phyloP scores from a whole-genome alignment of 2,113 vertebrate species.

The Rhagologus leucostigma region DNA sequence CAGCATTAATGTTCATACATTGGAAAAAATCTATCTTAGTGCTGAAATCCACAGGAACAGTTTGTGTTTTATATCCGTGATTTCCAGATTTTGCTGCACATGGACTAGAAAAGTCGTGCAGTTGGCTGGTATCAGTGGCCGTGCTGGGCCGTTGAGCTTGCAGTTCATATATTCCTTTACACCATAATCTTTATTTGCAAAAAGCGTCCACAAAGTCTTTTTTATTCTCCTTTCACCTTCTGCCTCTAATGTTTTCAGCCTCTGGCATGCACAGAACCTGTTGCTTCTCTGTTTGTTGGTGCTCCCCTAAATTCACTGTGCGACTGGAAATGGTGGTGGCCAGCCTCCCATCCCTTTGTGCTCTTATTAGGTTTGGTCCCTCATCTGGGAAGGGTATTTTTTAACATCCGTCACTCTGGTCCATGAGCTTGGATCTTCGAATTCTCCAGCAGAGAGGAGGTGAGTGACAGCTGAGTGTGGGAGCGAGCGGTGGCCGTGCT shows the following conservation, averaged over 20 bases:
- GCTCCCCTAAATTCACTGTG: not conserved
- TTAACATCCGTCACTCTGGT: not conserved
- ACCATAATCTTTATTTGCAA: not conserved
- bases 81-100: not conserved
- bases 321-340: not conserved
- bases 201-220: not conserved
- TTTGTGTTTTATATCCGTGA: not conserved
- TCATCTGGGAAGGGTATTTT: not conserved
- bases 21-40: not conserved
- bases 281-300: not conserved
- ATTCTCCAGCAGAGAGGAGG: rapidly evolving
- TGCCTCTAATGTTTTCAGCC: not conserved
- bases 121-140: not conserved
- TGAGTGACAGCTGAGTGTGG: rapidly evolving
- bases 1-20: not conserved
- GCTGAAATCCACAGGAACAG: not conserved
- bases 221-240: not conserved
- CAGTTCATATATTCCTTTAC: not conserved
- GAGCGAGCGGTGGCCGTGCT: rapidly evolving
- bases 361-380: not conserved
- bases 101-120: rapidly evolving
- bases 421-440: not conserved
- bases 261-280: not conserved
- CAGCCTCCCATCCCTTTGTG: rapidly evolving
- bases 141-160: not conserved